Conservation (phyloP, 2,113 vertebrate species). For the Misgurnus anguillicaudatus region DNA sequence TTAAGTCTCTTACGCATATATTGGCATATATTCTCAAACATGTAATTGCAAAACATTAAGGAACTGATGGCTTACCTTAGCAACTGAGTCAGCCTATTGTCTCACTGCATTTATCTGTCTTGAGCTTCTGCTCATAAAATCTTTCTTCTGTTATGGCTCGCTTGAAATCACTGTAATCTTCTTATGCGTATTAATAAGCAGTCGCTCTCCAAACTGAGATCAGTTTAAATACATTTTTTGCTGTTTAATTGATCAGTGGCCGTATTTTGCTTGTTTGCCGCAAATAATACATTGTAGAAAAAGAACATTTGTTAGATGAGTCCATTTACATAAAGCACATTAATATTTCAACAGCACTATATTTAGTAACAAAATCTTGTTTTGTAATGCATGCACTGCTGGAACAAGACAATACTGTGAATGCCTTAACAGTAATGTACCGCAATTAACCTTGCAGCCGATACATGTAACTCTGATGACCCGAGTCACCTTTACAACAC, state of each 20-base stretch:
- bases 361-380: background rate
- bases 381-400: background rate
- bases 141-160: constrained; percentile 54
- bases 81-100: constrained; percentile 60
- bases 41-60: constrained; percentile 5
- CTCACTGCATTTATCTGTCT: constrained; percentile 50
- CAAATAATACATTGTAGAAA: background rate
- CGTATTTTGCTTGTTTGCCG: background rate
- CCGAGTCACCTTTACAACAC: constrained; percentile 44
- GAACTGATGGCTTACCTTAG: constrained; percentile 32
- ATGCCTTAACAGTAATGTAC: constrained; percentile 18
- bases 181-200: background rate
- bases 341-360: background rate
- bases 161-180: constrained; percentile 9
- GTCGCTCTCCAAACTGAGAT: background rate
- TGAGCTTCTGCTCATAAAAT: constrained; percentile 44
- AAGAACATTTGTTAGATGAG: background rate
- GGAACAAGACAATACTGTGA: background rate
- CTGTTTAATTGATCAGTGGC: background rate
- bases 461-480: background rate
- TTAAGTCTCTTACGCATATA: constrained; percentile 58
- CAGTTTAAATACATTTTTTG: background rate
- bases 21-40: constrained; percentile 47
- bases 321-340: background rate
- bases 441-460: constrained; percentile 22